These are phyloP conservation scores for Acipenser oxyrinchus DNA, from an alignment of 2,797 vertebrate species.

Conservation along the genomic window DNA sequence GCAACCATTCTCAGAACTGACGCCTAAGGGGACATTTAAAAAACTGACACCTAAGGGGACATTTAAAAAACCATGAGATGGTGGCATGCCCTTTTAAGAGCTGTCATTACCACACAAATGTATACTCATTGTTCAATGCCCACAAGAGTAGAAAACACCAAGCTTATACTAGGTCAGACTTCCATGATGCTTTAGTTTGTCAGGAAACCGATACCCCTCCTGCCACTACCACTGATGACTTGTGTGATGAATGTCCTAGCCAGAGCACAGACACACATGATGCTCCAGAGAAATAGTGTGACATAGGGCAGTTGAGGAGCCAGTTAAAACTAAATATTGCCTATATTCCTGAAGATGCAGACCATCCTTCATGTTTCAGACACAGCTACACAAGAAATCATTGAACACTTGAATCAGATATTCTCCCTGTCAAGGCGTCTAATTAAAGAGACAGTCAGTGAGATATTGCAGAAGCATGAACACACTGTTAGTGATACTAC, in stretches of 20 bases:
- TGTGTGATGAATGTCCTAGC: slow-evolving; percentile 11
- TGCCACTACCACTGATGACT: not conserved
- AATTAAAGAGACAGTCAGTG: slow-evolving; percentile 17
- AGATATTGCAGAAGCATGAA: slow-evolving; percentile 13
- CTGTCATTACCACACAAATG: slow-evolving; percentile 14
- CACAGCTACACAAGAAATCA: slow-evolving; percentile 21
- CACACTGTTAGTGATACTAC: slow-evolving; percentile 7
- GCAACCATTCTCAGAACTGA: slow-evolving; percentile 18
- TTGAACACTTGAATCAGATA: slow-evolving; percentile 16
- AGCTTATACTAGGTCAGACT: slow-evolving; percentile 17
- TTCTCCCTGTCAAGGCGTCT: slow-evolving; percentile 16
- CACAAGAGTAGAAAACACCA: slow-evolving; percentile 24
- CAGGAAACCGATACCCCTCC: slow-evolving; percentile 11
- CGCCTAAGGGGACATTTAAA: no score
- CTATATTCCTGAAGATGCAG: slow-evolving; percentile 15
- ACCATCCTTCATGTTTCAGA: slow-evolving; percentile 17
- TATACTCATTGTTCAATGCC: slow-evolving; percentile 19
- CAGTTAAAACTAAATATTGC: slow-evolving; percentile 17
- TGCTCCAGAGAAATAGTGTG: slow-evolving; percentile 4
- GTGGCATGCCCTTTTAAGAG: no score
- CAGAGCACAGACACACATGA: not conserved
- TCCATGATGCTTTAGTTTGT: slow-evolving; percentile 10
- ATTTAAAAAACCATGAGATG: slow-evolving; percentile 22
- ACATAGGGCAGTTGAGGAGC: slow-evolving; percentile 7
- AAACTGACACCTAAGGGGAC: slow-evolving; percentile 20